Evolutionary conservation across 2,797 vertebrate genomes (phyloP).

Genomic region (Macropodus opercularis): DNA sequence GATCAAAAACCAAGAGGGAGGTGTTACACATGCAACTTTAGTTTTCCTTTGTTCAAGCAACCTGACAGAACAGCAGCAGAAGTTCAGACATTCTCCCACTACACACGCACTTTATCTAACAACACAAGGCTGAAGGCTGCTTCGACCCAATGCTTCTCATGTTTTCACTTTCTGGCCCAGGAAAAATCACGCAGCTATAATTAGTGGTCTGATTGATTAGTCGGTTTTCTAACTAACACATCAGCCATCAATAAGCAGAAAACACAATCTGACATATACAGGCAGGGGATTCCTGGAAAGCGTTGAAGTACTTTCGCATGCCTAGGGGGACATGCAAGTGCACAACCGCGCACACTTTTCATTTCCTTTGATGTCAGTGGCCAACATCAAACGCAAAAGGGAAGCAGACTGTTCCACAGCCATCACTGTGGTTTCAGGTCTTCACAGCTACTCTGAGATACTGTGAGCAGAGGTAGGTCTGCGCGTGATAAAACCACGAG

Average conservation of each 20-base stretch:
- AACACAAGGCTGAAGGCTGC: background rate
- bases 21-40: too few species aligned
- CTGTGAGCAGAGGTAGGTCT: constrained; percentile 28
- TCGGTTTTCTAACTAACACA: background rate
- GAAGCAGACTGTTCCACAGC: constrained; percentile 13
- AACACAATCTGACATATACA: background rate
- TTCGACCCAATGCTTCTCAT: background rate
- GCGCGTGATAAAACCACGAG: constrained; percentile 42
- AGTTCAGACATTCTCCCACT: too few species aligned
- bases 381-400: constrained; percentile 26
- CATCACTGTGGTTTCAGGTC: constrained; percentile 14
- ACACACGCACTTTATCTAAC: too few species aligned
- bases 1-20: too few species aligned
- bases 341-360: constrained; percentile 4
- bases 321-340: background rate
- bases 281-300: background rate
- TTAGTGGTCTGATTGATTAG: background rate
- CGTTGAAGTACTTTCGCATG: background rate
- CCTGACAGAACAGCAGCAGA: too few species aligned
- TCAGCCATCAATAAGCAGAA: background rate
- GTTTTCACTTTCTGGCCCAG: background rate
- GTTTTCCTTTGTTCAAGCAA: too few species aligned
- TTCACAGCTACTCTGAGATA: constrained; percentile 10
- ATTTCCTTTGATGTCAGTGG: constrained; percentile 16
- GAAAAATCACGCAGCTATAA: background rate